These are phyloP conservation scores for Cylloceria caligata DNA, from an alignment of 2,888 invertebrate genomes.

Conservation along the genomic window DNA sequence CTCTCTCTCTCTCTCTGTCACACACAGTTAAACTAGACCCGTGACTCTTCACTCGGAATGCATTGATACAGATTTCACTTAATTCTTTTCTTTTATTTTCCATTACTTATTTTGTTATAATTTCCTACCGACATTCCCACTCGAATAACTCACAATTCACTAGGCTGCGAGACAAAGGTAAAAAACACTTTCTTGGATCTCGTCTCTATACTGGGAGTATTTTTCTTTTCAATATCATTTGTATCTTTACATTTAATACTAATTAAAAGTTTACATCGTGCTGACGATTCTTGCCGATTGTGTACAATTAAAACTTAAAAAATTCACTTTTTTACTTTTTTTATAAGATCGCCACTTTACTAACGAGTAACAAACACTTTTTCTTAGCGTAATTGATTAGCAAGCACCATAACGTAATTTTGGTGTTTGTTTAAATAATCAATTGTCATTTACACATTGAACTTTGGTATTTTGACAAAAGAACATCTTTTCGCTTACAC, in stretches of 20 bases:
- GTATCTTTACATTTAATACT: conserved; percentile 5
- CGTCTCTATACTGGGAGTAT: conserved; percentile 48
- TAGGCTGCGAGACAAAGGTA: conserved; percentile 60
- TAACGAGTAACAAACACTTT: conserved; percentile 28
- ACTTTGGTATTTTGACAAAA: conserved; percentile 27
- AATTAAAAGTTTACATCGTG: conserved; percentile 26
- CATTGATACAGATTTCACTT: conserved; percentile 38
- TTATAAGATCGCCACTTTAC: conserved; percentile 14
- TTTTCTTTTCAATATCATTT: conserved; percentile 43
- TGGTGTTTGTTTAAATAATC: conserved; percentile 23
- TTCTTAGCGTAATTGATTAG: conserved; percentile 25
- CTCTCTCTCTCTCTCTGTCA: conserved; percentile 26
- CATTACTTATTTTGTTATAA: conserved; percentile 28
- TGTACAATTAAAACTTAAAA: conserved; percentile 42
- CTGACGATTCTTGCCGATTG: conserved; percentile 29
- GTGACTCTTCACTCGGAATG: conserved; percentile 37
- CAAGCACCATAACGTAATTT: conserved; percentile 32
- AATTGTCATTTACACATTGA: conserved; percentile 28
- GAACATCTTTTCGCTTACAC: conserved; percentile 3
- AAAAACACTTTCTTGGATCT: conserved; percentile 65
- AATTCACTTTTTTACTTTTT: conserved; percentile 42
- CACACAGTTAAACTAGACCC: conserved; percentile 19
- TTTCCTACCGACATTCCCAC: conserved; percentile 24
- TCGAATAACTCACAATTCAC: conserved; percentile 57
- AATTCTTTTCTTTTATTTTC: conserved; percentile 25